A percentile compares a stretch with the other conserved stretches of the same genome.
Evolutionary conservation across 1,140 invertebrate genomes (phyloP).

Genomic region (Drosophila obscura): DNA sequence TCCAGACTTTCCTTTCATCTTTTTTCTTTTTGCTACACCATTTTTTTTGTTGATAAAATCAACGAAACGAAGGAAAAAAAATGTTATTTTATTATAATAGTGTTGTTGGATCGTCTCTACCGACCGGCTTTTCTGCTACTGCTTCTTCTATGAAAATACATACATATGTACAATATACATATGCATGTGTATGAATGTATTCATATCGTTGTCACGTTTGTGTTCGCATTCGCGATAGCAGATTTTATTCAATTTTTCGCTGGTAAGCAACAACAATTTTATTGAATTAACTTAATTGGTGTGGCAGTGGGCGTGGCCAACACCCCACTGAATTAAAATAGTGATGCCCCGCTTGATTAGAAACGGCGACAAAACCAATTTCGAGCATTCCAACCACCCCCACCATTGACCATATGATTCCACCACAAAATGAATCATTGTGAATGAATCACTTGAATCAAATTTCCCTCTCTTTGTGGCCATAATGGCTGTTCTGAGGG

Average conservation of each 20-base stretch:
- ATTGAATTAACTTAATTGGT: conserved; percentile 68
- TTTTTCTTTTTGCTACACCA: neutral
- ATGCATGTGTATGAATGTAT: too few species aligned
- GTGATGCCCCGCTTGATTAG: conserved; percentile 51
- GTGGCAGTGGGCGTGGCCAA: conserved; percentile 27
- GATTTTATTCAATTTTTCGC: conserved; percentile 47
- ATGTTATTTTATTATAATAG: conserved; percentile 26
- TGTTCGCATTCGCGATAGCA: conserved; percentile 3
- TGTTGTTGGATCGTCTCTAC: conserved; percentile 20
- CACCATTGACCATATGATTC: conserved; percentile 9
- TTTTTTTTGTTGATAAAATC: conserved; percentile 14
- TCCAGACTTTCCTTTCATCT: neutral
- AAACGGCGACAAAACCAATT: conserved; percentile 71
- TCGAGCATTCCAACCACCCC: conserved; percentile 2
- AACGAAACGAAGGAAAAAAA: conserved; percentile 22
- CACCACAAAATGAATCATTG: conserved; percentile 40
- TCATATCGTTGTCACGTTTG: too few species aligned
- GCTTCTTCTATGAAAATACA: conserved; percentile 3
- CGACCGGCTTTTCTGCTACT: conserved; percentile 25
- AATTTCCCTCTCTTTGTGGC: too few species aligned
- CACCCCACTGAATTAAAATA: conserved; percentile 16
- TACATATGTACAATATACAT: too few species aligned
- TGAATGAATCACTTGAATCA: conserved; percentile 19
- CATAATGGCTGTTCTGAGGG: too few species aligned
- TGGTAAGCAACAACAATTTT: conserved; percentile 37